Conservation (phyloP, 2,888 invertebrate species). For the Mantis religiosa region DNA sequence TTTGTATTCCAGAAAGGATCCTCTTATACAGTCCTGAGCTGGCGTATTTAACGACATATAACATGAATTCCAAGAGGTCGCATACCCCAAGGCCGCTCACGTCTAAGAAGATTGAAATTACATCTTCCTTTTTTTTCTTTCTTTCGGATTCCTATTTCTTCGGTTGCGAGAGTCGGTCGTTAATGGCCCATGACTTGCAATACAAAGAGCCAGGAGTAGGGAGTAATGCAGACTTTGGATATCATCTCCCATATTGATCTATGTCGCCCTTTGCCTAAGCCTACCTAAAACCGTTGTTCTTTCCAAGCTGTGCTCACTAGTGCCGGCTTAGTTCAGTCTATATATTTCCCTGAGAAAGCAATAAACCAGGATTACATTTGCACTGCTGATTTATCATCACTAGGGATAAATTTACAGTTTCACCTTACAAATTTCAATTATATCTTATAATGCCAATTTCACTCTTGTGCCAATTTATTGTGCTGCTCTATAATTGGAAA, state of each 20-base stretch:
- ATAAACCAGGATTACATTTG: not conserved
- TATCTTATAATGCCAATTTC: too few species aligned
- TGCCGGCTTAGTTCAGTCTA: not conserved
- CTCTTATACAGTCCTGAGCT: not conserved
- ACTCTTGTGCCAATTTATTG: too few species aligned
- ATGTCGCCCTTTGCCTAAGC: not conserved
- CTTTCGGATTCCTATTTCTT: not conserved
- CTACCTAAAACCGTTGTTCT: not conserved
- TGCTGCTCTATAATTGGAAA: too few species aligned
- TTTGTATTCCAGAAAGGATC: not conserved
- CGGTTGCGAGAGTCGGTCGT: not conserved
- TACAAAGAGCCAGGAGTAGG: not conserved
- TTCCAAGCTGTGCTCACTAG: not conserved
- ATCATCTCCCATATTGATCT: not conserved
- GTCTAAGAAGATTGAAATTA: not conserved
- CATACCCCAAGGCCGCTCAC: not conserved
- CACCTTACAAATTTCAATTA: too few species aligned
- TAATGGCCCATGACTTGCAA: not conserved
- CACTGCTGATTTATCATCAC: too few species aligned
- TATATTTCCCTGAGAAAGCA: not conserved
- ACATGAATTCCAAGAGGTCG: not conserved
- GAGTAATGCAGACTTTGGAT: not conserved
- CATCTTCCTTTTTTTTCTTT: not conserved
- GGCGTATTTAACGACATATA: not conserved
- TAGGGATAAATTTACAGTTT: too few species aligned